Evolutionary conservation across 2,888 invertebrate species (phyloP).

Genomic region (Chrysotoxum bicinctum): DNA sequence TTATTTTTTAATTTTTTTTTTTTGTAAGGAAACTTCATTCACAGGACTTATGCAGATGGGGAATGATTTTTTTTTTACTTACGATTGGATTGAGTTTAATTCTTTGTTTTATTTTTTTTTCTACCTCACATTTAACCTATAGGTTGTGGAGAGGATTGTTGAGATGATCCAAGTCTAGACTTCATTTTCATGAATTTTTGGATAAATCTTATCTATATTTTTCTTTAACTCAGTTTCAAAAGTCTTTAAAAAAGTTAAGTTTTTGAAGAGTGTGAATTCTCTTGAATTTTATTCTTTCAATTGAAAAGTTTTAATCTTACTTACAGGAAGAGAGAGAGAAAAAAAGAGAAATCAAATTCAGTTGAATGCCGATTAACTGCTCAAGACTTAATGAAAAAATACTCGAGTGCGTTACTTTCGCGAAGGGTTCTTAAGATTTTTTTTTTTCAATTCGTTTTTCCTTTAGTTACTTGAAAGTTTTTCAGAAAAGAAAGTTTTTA

Average conservation of each 20-base stretch:
- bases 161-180: conserved; percentile 10
- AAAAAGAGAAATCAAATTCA: neutral
- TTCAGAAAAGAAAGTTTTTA: neutral
- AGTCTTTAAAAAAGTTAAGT: neutral
- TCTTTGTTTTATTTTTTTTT: neutral
- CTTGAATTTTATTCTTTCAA: neutral
- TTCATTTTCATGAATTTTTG: neutral
- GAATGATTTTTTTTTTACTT: neutral
- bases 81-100: neutral
- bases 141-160: neutral
- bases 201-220: neutral
- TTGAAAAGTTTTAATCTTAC: neutral
- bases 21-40: conserved; percentile 6
- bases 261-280: neutral
- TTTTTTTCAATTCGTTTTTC: neutral
- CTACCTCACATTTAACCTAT: neutral
- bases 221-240: neutral
- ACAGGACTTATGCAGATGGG: conserved; percentile 8
- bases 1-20: neutral
- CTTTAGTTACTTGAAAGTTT: neutral
- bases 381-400: conserved; percentile 9
- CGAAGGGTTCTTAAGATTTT: neutral
- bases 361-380: neutral
- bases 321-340: neutral
- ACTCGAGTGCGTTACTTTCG: neutral